Base-by-base conservation (phyloP, 2,888 invertebrate species). In the Caenorhabditis imperialis region DNA sequence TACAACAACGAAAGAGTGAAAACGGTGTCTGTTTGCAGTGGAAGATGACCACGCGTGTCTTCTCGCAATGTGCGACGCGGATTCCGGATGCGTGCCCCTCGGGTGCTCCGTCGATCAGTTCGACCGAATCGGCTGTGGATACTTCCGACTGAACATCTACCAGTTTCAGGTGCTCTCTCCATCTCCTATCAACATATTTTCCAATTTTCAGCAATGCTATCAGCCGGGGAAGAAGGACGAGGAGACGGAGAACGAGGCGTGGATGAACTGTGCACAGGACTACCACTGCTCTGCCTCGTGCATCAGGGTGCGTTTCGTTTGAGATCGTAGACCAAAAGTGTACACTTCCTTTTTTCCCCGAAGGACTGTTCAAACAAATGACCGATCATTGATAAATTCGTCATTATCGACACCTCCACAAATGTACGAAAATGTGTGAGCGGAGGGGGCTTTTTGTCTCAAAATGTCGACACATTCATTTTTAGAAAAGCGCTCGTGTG, bases 181-280 rank as follows among this genome's bases (percentile, higher is more conserved):
- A 44, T 33, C n/a, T 1, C 0, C 20, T 30, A 6, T 30, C 30
- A 7, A 30, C 10, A 7, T 10, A 30, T 30, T 27, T 25, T 44
- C 14, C 33, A 33, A 20, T 14, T 74, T 76, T 45, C 73, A 85
- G 83, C 86, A 86, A 79, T 86, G 86, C 75, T 86, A 85, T 51
- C 84, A 86, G 60, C 86, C 86, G 23, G 86, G 86, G 2, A 81
- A 84, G 22, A 75, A 77, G 38, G 84, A 85, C 48, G 85, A 84
- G 27, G 86, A 86, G 33, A 81, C 82, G 12, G 83, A 84, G 44
- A 81, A 85, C 62, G 74, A 77, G 8, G 85, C 86, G 14, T 86
- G 86, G 86, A 82, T 87, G 54, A 81, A 82, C 35, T 86, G 86
- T 61, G 81, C 86, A 8, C 84, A 87, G 54, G 80, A 85, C 67